Base-by-base conservation (phyloP, 2,888 invertebrate species). In the Liopterus haemorrhoidalis region DNA sequence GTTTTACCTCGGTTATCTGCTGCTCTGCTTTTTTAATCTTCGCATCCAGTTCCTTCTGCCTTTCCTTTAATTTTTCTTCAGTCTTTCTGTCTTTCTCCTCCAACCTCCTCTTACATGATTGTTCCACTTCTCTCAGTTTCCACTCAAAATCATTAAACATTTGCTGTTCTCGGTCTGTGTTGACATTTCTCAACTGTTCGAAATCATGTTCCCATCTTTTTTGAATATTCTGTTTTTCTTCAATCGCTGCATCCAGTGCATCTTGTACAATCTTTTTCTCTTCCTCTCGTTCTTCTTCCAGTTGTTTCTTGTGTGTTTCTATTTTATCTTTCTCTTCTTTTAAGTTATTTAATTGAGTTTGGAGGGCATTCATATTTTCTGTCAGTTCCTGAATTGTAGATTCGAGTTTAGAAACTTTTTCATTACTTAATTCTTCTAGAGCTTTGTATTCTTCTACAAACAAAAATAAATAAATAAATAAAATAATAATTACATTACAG, bases 91-190 rank as follows among this genome's bases (percentile, higher is more conserved):
- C 79, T 35, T 78, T 76, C 20, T 82, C 81, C 49, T 75, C 74
- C 16, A 78, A 52, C 55, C 74, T 73, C 52, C 74, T 73, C 54
- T 86, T 76, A 44, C 83, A 82, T 5, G 73, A 70, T 55, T 78
- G 78, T 68, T 86, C 83, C 56, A 86, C 75, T 63, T 85, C 83
- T 25, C 87, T 65, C 62, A 86, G 71, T 69, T 87, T 85, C 86
- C 86, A 88, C 70, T 88, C 87, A 67, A 86, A 87, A 69, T 88
- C 87, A 3, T 81, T 79, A 54, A 87, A 69, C 58, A 87, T 73
- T 46, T 79, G 72, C 57, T 85, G 84, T 37, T 87, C 86, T 37
- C 84, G 72, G 39, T 82, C 75, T 40, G 80, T 76, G 20, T 79
- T 81, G 31, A 81, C 77, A 0, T 80, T 79, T 2, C 82, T 68